A percentile compares a stretch with the other conserved stretches of the same genome.
phyloP scores from a whole-genome alignment of 2,888 invertebrate species.

The Spisula subtruncata region DNA sequence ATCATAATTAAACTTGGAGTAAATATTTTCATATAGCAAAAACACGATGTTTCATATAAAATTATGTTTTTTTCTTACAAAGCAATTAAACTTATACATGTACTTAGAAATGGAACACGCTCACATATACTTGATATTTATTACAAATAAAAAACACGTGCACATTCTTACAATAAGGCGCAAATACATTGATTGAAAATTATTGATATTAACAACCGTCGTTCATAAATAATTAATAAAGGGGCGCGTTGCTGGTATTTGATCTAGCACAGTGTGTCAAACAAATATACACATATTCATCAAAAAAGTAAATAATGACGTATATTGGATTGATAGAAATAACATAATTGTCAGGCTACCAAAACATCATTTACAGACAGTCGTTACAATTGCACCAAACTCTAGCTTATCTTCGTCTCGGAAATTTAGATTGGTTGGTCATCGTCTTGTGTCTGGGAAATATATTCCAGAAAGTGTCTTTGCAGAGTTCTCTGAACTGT shows the following conservation, averaged over 20 bases:
- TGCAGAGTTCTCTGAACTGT: conserved; percentile 72
- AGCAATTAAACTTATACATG: too few species aligned
- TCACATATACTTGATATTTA: too few species aligned
- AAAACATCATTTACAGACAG: background rate
- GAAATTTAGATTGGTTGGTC: background rate
- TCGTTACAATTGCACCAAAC: background rate
- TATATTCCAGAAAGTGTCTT: conserved; percentile 52
- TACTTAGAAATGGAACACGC: too few species aligned
- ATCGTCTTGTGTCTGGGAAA: background rate
- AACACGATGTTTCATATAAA: too few species aligned
- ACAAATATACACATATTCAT: background rate
- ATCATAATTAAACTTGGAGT: too few species aligned
- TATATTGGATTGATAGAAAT: background rate
- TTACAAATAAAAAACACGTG: too few species aligned
- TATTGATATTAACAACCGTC: background rate
- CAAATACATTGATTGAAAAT: too few species aligned
- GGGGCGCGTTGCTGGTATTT: background rate
- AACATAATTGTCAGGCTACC: background rate
- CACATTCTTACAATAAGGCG: too few species aligned
- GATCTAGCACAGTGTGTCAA: background rate
- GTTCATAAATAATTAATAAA: background rate
- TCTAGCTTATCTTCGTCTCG: background rate
- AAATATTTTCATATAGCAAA: too few species aligned
- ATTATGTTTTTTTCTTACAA: too few species aligned
- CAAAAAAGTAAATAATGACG: background rate